Conservation (phyloP, 64 coral and sea anemone genomes). For the Anthopleura sola region DNA sequence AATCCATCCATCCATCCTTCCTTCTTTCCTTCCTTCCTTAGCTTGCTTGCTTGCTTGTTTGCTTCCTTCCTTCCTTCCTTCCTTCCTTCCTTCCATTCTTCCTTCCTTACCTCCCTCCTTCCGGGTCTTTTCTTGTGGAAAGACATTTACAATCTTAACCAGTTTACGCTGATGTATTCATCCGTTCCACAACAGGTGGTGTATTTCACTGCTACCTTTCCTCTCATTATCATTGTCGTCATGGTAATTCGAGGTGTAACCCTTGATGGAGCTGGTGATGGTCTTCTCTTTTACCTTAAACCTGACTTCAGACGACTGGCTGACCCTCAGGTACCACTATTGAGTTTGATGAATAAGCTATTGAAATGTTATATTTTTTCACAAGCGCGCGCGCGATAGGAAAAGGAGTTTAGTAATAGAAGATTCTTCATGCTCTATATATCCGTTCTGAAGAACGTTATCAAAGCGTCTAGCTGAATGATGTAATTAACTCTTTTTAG, state of each 20-base stretch:
- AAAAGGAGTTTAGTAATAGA: too few relatives aligned
- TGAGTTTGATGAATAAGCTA: too few relatives aligned
- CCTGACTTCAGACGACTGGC: conserved; percentile 13
- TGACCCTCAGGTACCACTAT: conserved; percentile 24
- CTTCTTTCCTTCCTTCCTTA: neutral
- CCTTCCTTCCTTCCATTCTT: neutral
- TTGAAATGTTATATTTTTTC: too few relatives aligned
- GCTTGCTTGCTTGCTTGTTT: too few relatives aligned
- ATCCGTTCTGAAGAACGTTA: too few relatives aligned
- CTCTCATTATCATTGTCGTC: conserved; percentile 2
- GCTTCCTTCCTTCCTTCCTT: neutral
- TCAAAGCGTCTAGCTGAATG: too few relatives aligned
- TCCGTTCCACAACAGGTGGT: conserved; percentile 13
- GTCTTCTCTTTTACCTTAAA: conserved; percentile 16
- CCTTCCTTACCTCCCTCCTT: neutral
- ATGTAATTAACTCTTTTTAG: too few relatives aligned
- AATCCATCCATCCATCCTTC: neutral
- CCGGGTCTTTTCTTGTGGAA: too few relatives aligned
- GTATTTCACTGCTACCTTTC: conserved; percentile 38
- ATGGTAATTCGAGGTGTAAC: conserved; percentile 29
- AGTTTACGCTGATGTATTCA: neutral
- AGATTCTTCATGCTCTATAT: too few relatives aligned
- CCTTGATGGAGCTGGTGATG: conserved; percentile 3
- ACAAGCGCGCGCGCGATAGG: too few relatives aligned
- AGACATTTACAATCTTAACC: neutral